These are phyloP conservation scores for Cydia splendana DNA, from an alignment of 1,140 invertebrate species.

Conservation along the genomic window DNA sequence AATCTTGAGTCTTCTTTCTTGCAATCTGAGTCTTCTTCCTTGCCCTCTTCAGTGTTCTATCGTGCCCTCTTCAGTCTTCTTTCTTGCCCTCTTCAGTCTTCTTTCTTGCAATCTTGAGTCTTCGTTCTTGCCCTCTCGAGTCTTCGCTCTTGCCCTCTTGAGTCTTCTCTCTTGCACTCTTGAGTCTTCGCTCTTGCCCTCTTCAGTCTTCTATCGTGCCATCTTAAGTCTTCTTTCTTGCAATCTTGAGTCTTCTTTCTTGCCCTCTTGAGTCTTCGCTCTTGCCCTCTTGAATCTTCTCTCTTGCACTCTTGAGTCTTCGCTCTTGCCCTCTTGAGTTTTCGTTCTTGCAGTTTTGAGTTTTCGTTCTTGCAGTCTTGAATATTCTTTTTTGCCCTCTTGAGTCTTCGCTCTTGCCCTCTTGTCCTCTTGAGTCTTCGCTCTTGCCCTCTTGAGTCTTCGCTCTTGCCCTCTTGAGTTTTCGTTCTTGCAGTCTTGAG, in stretches of 20 bases:
- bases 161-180: no score
- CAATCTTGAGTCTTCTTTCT: neutral
- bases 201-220: no score
- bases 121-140: neutral
- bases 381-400: constrained; percentile 18
- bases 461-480: neutral
- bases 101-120: neutral
- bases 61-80: neutral
- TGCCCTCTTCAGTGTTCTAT: neutral
- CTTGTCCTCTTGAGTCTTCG: neutral
- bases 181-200: no score
- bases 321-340: neutral
- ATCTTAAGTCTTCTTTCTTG: no score
- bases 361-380: constrained; percentile 29
- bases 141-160: no score
- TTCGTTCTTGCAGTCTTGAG: no score
- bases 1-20: constrained; percentile 32
- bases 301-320: neutral
- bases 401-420: constrained; percentile 1
- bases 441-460: no score
- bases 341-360: neutral
- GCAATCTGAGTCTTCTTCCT: neutral
- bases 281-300: neutral
- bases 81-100: neutral
- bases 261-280: neutral